phyloP scores from a whole-genome alignment of 2,888 invertebrate species.

The Prosopocoilus inquinatus region DNA sequence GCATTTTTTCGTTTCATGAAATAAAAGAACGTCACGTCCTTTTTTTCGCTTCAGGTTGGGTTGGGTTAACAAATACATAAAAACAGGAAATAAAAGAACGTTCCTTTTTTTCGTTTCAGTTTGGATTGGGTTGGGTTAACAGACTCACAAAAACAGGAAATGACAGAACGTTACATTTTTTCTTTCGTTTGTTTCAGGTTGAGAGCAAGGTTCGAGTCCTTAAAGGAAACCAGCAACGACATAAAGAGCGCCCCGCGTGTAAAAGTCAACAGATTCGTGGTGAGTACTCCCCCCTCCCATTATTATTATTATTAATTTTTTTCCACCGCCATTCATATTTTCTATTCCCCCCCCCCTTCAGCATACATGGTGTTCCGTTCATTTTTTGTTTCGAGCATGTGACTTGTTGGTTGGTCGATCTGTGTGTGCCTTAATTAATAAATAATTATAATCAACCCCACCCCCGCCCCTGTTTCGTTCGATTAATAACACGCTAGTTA shows the following conservation, averaged over 20 bases:
- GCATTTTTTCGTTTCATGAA: too few species aligned
- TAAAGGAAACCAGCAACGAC: constrained; percentile 60
- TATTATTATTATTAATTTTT: too few species aligned
- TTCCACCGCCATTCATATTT: not conserved
- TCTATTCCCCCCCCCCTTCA: not conserved
- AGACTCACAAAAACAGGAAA: too few species aligned
- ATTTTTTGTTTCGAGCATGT: not conserved
- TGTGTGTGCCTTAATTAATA: constrained; percentile 4
- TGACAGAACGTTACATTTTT: too few species aligned
- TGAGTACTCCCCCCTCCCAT: constrained; percentile 57
- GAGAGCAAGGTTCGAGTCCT: constrained; percentile 84
- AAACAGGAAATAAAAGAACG: too few species aligned
- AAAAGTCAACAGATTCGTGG: constrained; percentile 91
- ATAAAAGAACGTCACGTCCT: too few species aligned
- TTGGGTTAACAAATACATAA: too few species aligned
- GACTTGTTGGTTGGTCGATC: not conserved
- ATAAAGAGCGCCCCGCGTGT: constrained; percentile 57
- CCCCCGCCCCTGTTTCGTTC: not conserved
- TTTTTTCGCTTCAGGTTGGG: too few species aligned
- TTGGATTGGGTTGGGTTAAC: too few species aligned
- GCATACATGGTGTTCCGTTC: not conserved
- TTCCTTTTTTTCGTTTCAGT: too few species aligned
- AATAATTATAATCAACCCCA: too few species aligned
- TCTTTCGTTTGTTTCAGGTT: constrained; percentile 57
- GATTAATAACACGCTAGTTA: constrained; percentile 2